Conservation (phyloP, 1,140 invertebrate species). For the Stegodyphus dumicola region DNA sequence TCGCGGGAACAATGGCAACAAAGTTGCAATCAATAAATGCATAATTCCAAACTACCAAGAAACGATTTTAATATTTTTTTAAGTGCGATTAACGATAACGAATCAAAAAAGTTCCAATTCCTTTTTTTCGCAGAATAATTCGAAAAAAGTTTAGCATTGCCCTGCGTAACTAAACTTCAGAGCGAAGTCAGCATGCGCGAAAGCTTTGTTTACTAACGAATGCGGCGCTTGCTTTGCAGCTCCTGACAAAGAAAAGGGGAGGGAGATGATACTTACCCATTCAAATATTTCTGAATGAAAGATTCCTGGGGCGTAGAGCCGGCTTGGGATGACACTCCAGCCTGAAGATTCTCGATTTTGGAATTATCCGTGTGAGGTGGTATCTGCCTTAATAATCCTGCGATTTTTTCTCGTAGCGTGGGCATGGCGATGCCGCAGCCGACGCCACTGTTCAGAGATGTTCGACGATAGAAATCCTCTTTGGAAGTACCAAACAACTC, state of each 20-base stretch:
- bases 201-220: constrained; percentile 42
- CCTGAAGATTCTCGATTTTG: constrained; percentile 72
- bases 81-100: no score
- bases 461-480: not conserved
- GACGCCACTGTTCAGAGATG: not conserved
- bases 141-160: no score
- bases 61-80: no score
- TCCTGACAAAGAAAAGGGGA: not conserved
- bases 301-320: constrained; percentile 71
- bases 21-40: no score
- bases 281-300: constrained; percentile 73
- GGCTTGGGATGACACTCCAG: constrained; percentile 67
- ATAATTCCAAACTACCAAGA: no score
- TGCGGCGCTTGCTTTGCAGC: not conserved
- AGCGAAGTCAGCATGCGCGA: no score
- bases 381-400: constrained; percentile 79
- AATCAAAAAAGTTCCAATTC: no score
- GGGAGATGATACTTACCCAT: constrained; percentile 35
- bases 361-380: constrained; percentile 70
- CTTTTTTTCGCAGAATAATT: no score
- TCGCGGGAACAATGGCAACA: no score
- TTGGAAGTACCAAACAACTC: no score
- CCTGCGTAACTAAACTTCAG: no score
- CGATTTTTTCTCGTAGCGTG: constrained; percentile 79
- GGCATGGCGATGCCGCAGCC: constrained; percentile 71